Conservation (phyloP, 2,797 vertebrate species). For the Stomatorhinus walkeri region DNA sequence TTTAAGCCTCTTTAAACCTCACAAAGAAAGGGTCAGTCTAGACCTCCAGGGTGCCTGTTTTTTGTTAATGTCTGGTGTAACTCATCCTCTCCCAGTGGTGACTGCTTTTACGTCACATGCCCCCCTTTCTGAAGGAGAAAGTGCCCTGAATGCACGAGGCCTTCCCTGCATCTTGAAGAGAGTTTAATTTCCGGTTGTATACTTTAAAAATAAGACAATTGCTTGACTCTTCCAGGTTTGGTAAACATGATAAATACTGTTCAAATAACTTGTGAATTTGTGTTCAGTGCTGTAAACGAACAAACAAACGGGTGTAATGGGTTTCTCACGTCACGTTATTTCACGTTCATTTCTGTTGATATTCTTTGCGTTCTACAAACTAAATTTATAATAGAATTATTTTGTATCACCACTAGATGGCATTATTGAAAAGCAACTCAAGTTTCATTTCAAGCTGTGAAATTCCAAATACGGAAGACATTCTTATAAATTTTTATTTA, state of each 20-base stretch:
- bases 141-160: neutral
- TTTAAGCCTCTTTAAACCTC: neutral
- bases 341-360: neutral
- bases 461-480: neutral
- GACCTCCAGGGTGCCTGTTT: neutral
- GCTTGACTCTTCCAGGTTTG: neutral
- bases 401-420: constrained; percentile 28
- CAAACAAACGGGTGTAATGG: neutral
- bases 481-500: neutral
- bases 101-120: neutral
- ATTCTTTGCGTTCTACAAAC: neutral
- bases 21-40: neutral
- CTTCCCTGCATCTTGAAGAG: neutral
- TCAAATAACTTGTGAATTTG: neutral
- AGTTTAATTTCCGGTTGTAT: neutral
- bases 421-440: constrained; percentile 24
- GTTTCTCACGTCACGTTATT: neutral
- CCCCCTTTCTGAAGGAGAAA: neutral
- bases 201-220: neutral
- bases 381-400: neutral
- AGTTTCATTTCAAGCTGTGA: neutral
- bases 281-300: neutral
- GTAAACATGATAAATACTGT: neutral
- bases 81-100: neutral
- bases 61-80: neutral